A percentile compares a stretch with the other conserved stretches of the same genome.
Evolutionary conservation across 2,888 invertebrate genomes (phyloP).

Genomic region (Conomelus anceps): DNA sequence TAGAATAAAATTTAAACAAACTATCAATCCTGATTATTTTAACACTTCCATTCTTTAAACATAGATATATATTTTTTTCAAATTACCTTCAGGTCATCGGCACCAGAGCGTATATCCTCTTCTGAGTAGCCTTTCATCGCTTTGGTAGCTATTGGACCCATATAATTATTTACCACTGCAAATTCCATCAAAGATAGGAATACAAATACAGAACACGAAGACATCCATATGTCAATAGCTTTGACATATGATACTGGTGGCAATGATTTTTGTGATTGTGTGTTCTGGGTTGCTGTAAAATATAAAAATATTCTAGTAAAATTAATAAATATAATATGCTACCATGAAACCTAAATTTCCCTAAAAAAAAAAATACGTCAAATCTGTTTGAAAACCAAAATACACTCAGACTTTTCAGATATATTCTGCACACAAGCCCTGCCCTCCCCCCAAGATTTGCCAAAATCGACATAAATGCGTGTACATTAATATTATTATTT

Average conservation of each 20-base stretch:
- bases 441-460: too few relatives aligned
- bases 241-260: conserved; percentile 90
- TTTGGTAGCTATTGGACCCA: conserved; percentile 80
- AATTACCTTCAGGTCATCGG: conserved; percentile 66
- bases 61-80: too few relatives aligned
- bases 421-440: too few relatives aligned
- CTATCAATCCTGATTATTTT: too few relatives aligned
- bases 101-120: conserved; percentile 65
- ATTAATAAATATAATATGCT: neutral
- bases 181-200: conserved; percentile 85
- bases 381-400: too few relatives aligned
- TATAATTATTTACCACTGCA: conserved; percentile 82
- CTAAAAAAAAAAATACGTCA: too few relatives aligned
- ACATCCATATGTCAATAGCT: conserved; percentile 91
- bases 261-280: conserved; percentile 80
- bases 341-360: too few relatives aligned
- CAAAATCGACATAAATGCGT: too few relatives aligned
- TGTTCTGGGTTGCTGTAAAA: conserved; percentile 76
- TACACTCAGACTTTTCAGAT: too few relatives aligned
- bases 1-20: too few relatives aligned
- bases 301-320: neutral
- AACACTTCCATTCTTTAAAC: too few relatives aligned
- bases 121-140: conserved; percentile 87
- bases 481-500: too few relatives aligned
- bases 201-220: conserved; percentile 85